Evolutionary conservation across 30 jellyfish, hydroid and myxozoan genomes (phyloP).

Genomic region (Hydractinia echinata): DNA sequence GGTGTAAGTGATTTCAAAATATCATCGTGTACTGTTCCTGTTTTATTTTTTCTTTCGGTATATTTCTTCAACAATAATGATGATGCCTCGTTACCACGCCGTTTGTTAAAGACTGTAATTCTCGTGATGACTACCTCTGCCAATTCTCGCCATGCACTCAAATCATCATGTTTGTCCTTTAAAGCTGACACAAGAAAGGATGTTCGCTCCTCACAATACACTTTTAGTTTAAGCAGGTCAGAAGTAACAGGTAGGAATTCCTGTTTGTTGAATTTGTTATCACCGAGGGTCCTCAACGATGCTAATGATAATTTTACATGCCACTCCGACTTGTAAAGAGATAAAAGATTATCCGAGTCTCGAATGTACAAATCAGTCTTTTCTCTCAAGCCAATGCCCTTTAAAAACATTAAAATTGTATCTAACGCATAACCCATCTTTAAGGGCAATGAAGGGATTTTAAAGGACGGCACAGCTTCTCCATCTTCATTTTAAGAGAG

Average conservation of each 20-base stretch:
- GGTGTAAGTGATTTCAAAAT: neutral
- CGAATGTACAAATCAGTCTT: neutral
- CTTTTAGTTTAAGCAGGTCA: slow-evolving; percentile 23
- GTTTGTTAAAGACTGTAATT: neutral
- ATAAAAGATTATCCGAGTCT: neutral
- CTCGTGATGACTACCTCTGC: neutral
- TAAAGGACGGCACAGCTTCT: slow-evolving; percentile 21
- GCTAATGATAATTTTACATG: slow-evolving; percentile 6
- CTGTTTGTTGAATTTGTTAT: slow-evolving; percentile 13
- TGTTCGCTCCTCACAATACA: neutral
- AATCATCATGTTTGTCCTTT: neutral
- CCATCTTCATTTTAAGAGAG: neutral
- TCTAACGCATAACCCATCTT: slow-evolving; percentile 29
- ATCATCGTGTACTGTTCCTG: neutral
- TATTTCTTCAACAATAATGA: neutral
- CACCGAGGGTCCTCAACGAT: slow-evolving; percentile 30
- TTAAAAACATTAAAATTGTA: neutral
- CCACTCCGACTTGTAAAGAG: slow-evolving; percentile 19
- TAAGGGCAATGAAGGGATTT: slow-evolving; percentile 28
- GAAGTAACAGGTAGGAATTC: slow-evolving; percentile 24
- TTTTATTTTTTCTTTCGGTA: neutral
- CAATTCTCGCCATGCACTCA: neutral
- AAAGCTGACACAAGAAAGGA: neutral
- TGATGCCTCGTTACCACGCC: neutral
- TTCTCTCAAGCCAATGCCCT: slow-evolving; percentile 22